Base-by-base conservation (phyloP, 2,113 vertebrate genomes). In the Pseudorectes ferrugineus region DNA sequence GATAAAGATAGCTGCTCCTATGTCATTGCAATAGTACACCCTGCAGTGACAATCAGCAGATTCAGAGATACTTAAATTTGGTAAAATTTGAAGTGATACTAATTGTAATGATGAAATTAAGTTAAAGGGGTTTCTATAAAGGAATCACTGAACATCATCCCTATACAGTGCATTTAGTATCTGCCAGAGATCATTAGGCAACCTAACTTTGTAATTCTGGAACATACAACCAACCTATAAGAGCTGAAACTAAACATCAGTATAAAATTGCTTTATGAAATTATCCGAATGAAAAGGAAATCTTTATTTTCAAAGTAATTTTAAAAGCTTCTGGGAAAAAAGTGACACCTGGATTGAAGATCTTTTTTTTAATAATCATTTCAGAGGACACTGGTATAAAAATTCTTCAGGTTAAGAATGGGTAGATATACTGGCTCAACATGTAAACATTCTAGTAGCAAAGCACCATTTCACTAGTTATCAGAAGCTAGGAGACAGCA, bases 191-290 rank as follows among this genome's bases (percentile, higher is more conserved):
- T 35, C 16, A 36, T 31, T 12, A 88, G n/a, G 22, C 12, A 91
- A 51, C 12, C 23, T 52, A 79, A 61, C 9, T 63, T 52, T 63
- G 12, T 24, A 35, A 58, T 43, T 58, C 22, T 62, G 26, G 28
- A 22, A 63, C 5, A 12, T 3, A 45, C 0, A 1, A 49, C 54
- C 40, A 85, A 48, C 8, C 10, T 33, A 0, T 6, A 66, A 62
- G 17, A 85, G 10, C 21, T 45, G 14, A 88, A 16, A 45, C 20
- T 55, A 79, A 85, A 38, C 8, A 66, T 29, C 7, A 82, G 16
- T 15, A 22, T 26, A 67, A 67, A 76, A 67, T 0, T 36, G 7
- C 33, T 31, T 40, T 61, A 40, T 15, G 17, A 75, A 70, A n/a
- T 35, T 71, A 71, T 19, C 23, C 31, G 19, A 54, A 57, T 40